Evolutionary conservation across 2,113 vertebrate genomes (phyloP).

Genomic region (Brevimyrus niger): DNA sequence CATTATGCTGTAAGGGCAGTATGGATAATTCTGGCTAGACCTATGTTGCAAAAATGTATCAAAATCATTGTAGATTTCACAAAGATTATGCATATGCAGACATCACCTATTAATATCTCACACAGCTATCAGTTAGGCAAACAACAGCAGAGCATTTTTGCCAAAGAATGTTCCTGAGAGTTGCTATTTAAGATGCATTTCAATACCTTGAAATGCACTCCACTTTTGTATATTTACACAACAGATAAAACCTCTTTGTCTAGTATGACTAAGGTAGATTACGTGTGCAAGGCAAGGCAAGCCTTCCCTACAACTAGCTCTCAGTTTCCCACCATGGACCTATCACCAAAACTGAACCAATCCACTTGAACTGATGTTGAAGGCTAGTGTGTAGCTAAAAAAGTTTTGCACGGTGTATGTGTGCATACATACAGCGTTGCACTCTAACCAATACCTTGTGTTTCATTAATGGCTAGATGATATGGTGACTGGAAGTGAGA

Average conservation of each 20-base stretch:
- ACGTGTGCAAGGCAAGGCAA: constrained; percentile 39
- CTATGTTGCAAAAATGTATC: not conserved
- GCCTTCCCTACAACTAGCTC: not conserved
- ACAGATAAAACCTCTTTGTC: constrained; percentile 46
- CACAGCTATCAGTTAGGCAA: not conserved
- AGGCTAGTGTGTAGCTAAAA: not conserved
- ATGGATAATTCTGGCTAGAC: not conserved
- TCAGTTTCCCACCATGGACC: not conserved
- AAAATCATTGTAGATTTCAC: constrained; percentile 34
- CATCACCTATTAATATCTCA: not conserved
- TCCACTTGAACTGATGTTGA: not conserved
- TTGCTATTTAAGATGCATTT: not conserved
- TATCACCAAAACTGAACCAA: not conserved
- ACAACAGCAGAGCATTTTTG: not conserved
- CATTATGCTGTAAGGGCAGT: not conserved
- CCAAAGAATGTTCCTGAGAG: not conserved
- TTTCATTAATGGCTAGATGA: not conserved
- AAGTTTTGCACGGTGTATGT: not conserved
- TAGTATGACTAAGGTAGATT: constrained; percentile 41
- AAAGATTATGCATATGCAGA: not conserved
- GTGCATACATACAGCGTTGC: not conserved
- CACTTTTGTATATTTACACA: not conserved
- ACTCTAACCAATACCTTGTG: not conserved
- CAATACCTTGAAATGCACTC: not conserved
- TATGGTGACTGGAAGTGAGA: not conserved